A percentile compares a stretch with the other conserved stretches of the same genome.
phyloP scores from a whole-genome alignment of 2,113 vertebrate species.

The Hippocampus zosterae region DNA sequence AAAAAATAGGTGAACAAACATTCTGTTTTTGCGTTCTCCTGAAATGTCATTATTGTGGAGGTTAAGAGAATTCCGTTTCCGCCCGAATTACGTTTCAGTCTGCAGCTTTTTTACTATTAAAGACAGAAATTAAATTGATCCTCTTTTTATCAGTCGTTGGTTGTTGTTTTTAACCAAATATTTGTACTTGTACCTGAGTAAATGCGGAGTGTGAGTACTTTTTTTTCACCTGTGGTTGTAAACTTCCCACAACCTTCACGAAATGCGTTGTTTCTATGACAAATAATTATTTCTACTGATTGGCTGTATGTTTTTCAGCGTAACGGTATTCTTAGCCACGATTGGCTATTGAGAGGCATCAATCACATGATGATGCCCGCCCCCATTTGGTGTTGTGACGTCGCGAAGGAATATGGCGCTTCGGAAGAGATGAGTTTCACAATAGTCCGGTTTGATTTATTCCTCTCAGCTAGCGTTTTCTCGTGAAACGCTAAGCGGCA shows the following conservation, averaged over 20 bases:
- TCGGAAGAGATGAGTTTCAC: slow-evolving; percentile 54
- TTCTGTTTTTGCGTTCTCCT: too few relatives aligned
- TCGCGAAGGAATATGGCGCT: slow-evolving; percentile 72
- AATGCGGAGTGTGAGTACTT: background rate
- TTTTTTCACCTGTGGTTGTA: background rate
- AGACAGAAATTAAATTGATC: too few relatives aligned
- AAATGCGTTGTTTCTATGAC: slow-evolving; percentile 29
- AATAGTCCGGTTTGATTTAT: slow-evolving; percentile 46
- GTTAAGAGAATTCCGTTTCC: too few relatives aligned
- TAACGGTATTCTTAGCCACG: background rate
- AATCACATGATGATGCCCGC: slow-evolving; percentile 28
- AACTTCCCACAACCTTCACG: slow-evolving; percentile 21
- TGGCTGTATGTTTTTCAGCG: slow-evolving; percentile 11
- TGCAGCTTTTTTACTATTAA: too few relatives aligned
- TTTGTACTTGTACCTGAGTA: background rate
- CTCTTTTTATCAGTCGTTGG: too few relatives aligned
- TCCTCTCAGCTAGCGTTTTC: background rate
- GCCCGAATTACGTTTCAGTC: too few relatives aligned
- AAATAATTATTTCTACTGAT: slow-evolving; percentile 27
- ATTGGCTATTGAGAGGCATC: slow-evolving; percentile 42
- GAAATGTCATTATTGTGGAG: too few relatives aligned
- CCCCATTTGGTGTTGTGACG: slow-evolving; percentile 47
- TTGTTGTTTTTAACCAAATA: too few relatives aligned
- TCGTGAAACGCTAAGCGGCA: slow-evolving; percentile 5
- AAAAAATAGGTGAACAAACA: too few relatives aligned